These are phyloP conservation scores for Macrocentrus cingulum DNA, from an alignment of 1,140 invertebrate genomes.

Conservation along the genomic window DNA sequence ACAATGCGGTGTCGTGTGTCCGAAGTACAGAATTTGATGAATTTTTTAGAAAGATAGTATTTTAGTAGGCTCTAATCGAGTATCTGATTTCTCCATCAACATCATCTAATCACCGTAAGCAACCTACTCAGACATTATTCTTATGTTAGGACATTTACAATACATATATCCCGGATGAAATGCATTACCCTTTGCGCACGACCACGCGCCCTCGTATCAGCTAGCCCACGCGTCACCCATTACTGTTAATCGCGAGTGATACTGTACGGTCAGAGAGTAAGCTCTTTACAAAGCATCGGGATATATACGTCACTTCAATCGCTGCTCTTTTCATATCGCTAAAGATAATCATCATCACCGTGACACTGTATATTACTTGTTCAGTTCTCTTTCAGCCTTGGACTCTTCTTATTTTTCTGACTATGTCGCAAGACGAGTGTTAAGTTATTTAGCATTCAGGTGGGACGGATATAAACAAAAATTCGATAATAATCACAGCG, in stretches of 20 bases:
- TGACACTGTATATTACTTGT: background rate
- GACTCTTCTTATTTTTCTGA: background rate
- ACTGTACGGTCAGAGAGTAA: too few species aligned
- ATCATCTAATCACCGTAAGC: constrained; percentile 3
- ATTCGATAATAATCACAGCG: background rate
- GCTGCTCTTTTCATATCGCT: background rate
- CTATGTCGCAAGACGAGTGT: too few species aligned
- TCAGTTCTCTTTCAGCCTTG: constrained; percentile 5
- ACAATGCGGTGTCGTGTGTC: background rate
- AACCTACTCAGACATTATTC: background rate
- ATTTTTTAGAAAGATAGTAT: too few species aligned
- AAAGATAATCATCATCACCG: background rate
- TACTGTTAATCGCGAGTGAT: constrained; percentile 30
- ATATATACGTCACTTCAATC: constrained; percentile 10
- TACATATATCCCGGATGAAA: constrained; percentile 41
- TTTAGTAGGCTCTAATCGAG: constrained; percentile 9
- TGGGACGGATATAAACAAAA: too few species aligned
- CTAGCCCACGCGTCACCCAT: constrained; percentile 45
- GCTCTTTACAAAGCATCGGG: constrained; percentile 10
- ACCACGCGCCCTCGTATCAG: constrained; percentile 44
- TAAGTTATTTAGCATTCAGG: too few species aligned
- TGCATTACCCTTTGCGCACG: constrained; percentile 43
- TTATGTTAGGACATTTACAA: background rate
- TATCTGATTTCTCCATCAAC: constrained; percentile 15
- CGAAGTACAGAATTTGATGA: background rate